Base-by-base conservation (phyloP, 1,140 invertebrate genomes). In the Carposina sasakii region DNA sequence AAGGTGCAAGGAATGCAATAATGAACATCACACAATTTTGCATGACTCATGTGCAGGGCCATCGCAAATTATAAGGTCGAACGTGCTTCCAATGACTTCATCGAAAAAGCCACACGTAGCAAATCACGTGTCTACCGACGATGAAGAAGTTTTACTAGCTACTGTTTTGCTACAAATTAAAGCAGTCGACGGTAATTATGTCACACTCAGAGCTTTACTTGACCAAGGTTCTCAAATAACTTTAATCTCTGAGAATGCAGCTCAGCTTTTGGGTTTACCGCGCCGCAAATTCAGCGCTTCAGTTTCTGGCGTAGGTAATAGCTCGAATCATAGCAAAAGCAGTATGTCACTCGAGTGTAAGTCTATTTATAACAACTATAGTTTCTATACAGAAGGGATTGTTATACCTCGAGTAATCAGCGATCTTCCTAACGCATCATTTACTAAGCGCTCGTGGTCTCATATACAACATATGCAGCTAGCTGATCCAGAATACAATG, bases 1-100 rank as follows among this genome's bases (percentile, higher is more conserved):
- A 44, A 28, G 24, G 16, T 61, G 54, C 21, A 48, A 42, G 22
- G 21, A 28, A n/a, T 61, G 54, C 47, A 49, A 61, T 3, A 10
- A 39, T 6, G 17, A 33, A n/a, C 54, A 57, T 33, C 40, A 57
- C 28, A 61, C 54, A 1, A 41, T 39, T 17, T 26, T 61, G 5
- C 52, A 57, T 24, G 47, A 33, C 1, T 26, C 39, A 16, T 41
- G n/a, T n/a, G n/a, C n/a, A n/a, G n/a, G n/a, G n/a, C n/a, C n/a
- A n/a, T n/a, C n/a, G n/a, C n/a, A n/a, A n/a, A n/a, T n/a, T n/a
- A n/a, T n/a, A 41, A n/a, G n/a, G n/a, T n/a, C n/a, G n/a, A 26
- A 26, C 24, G 12, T 6, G 24, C 24, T 13, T 34, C n/a, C n/a
- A n/a, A n/a, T 15, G 6, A 39, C 13, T 39, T 5, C 19, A n/a